Percentiles rank a stretch among this genome's conserved stretches.
Conservation (phyloP, 2,888 invertebrate species). For the Hypolimnas misippus region DNA sequence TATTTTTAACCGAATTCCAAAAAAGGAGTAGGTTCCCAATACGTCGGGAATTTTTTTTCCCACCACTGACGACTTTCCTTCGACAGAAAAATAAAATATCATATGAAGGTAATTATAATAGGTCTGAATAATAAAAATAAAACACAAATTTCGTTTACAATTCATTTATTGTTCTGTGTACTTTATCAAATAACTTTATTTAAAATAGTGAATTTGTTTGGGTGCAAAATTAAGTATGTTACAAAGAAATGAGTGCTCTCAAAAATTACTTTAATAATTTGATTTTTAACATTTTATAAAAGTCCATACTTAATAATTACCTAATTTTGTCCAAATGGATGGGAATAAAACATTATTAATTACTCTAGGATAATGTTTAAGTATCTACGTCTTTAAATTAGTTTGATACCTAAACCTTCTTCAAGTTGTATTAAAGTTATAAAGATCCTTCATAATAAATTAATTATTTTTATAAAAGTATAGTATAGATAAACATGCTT, state of each 20-base stretch:
- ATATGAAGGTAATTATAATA: too few relatives aligned
- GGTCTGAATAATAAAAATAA: too few relatives aligned
- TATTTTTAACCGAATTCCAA: too few relatives aligned
- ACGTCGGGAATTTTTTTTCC: too few relatives aligned
- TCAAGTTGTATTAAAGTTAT: not conserved
- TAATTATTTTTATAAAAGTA: too few relatives aligned
- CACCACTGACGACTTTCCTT: too few relatives aligned
- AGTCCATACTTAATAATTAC: constrained; percentile 30
- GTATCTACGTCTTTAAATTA: constrained; percentile 43
- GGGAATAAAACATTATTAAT: constrained; percentile 14
- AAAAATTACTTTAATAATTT: constrained; percentile 47
- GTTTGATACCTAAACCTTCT: not conserved
- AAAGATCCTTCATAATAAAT: too few relatives aligned
- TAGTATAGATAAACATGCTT: too few relatives aligned
- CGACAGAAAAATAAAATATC: too few relatives aligned
- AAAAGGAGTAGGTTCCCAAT: too few relatives aligned
- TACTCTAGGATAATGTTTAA: constrained; percentile 9
- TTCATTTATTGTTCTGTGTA: constrained; percentile 78
- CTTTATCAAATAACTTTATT: constrained; percentile 71
- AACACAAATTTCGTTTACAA: constrained; percentile 57
- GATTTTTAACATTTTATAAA: constrained; percentile 40
- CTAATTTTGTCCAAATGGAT: constrained; percentile 21
- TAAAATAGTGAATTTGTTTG: constrained; percentile 78
- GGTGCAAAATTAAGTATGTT: constrained; percentile 80
- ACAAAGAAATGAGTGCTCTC: constrained; percentile 75